Evolutionary conservation across 2,888 invertebrate species (phyloP).

Genomic region (Euproctis similis): DNA sequence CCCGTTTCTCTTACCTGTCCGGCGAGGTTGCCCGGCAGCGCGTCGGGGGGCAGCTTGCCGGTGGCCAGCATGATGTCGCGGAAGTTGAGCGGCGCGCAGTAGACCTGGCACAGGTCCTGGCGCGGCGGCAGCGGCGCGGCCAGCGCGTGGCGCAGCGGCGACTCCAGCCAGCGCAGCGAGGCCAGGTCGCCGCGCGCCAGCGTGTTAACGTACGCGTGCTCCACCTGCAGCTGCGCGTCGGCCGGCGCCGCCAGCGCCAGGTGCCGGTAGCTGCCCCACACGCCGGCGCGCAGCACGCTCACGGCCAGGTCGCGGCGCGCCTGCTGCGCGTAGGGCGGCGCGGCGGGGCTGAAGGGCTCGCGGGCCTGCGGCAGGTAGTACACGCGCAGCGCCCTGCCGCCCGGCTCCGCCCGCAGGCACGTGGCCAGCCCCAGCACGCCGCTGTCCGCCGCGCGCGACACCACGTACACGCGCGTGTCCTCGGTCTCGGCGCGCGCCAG

Average conservation of each 20-base stretch:
- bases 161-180: conserved; percentile 95
- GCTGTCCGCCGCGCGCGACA: conserved; percentile 80
- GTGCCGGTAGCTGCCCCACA: conserved; percentile 93
- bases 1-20: conserved; percentile 35
- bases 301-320: conserved; percentile 85
- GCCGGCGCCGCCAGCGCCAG: conserved; percentile 68
- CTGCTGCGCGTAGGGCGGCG: conserved; percentile 78
- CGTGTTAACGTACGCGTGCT: conserved; percentile 97
- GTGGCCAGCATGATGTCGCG: conserved; percentile 98
- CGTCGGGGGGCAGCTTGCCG: conserved; percentile 97
- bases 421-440: conserved; percentile 93
- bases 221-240: conserved; percentile 75
- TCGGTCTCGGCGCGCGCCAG: conserved; percentile 79
- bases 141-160: conserved; percentile 68
- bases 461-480: conserved; percentile 78
- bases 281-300: conserved; percentile 87
- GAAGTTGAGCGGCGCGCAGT: conserved; percentile 97
- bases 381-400: conserved; percentile 85
- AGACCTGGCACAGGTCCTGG: conserved; percentile 86
- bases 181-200: conserved; percentile 94
- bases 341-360: conserved; percentile 75
- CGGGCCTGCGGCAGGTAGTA: conserved; percentile 81
- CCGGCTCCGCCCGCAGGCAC: conserved; percentile 92
- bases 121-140: conserved; percentile 52
- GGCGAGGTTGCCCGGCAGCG: conserved; percentile 91